phyloP scores from a whole-genome alignment of 2,113 vertebrate genomes.

The Rattus rattus region DNA sequence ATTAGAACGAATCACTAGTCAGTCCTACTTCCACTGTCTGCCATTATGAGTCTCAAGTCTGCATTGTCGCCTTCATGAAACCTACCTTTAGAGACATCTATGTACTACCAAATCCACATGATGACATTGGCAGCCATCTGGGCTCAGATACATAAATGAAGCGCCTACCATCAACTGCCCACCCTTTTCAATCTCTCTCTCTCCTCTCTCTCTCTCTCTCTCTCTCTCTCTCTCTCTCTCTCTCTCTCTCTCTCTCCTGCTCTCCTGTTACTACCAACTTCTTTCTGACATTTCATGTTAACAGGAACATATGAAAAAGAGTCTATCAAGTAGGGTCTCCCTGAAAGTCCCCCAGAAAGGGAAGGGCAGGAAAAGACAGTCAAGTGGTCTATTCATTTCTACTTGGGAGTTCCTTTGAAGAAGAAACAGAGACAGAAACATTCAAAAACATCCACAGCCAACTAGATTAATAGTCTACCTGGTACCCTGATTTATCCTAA shows the following conservation, averaged over 20 bases:
- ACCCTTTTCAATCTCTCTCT: conserved; percentile 58
- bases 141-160: conserved; percentile 54
- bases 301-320: not conserved
- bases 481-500: not conserved
- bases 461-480: not conserved
- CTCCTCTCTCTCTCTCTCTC: not conserved
- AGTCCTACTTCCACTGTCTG: not conserved
- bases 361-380: not conserved
- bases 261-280: conserved; percentile 57
- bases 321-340: not conserved
- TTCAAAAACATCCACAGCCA: accelerated
- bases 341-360: not conserved
- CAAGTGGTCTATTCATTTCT: not conserved
- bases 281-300: conserved; percentile 61
- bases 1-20: not conserved
- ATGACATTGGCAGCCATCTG: not conserved
- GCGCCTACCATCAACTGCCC: conserved; percentile 13
- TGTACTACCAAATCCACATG: not conserved
- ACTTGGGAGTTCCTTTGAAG: not conserved
- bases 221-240: conserved; percentile 51
- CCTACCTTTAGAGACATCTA: conserved; percentile 13
- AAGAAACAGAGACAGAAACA: not conserved
- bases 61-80: conserved; percentile 68
- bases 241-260: too few species aligned
- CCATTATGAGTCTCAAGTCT: not conserved